Conservation (phyloP, 2,113 vertebrate species). For the Motacilla tschutschensis region DNA sequence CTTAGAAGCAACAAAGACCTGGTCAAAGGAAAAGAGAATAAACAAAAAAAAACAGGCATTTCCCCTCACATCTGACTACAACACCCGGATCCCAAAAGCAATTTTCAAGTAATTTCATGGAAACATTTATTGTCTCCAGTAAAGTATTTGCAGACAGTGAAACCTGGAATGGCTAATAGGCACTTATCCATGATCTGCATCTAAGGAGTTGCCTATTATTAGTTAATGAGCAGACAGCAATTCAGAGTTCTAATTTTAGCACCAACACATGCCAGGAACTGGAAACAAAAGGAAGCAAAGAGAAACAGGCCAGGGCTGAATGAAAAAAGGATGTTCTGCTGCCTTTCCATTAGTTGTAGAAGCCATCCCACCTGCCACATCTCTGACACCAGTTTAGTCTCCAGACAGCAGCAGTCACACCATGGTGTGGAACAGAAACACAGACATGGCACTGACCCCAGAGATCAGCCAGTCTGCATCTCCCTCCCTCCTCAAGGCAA, state of each 20-base stretch:
- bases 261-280: neutral
- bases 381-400: neutral
- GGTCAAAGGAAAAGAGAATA: neutral
- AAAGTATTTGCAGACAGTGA: neutral
- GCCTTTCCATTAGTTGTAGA: neutral
- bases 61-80: neutral
- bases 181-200: neutral
- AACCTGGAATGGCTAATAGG: neutral
- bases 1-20: neutral
- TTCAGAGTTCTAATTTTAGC: conserved; percentile 7
- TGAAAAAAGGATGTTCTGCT: neutral
- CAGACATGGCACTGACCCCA: neutral
- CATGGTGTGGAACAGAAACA: accelerated
- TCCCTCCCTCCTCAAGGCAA: neutral
- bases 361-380: neutral
- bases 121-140: neutral
- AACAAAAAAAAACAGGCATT: neutral
- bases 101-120: conserved; percentile 1
- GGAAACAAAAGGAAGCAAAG: neutral
- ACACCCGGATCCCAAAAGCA: neutral
- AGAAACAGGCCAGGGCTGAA: neutral
- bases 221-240: conserved; percentile 22
- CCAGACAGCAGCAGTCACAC: neutral
- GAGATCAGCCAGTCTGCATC: neutral
- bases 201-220: neutral